Conservation (phyloP, 2,888 invertebrate genomes). For the Oligia latruncula region DNA sequence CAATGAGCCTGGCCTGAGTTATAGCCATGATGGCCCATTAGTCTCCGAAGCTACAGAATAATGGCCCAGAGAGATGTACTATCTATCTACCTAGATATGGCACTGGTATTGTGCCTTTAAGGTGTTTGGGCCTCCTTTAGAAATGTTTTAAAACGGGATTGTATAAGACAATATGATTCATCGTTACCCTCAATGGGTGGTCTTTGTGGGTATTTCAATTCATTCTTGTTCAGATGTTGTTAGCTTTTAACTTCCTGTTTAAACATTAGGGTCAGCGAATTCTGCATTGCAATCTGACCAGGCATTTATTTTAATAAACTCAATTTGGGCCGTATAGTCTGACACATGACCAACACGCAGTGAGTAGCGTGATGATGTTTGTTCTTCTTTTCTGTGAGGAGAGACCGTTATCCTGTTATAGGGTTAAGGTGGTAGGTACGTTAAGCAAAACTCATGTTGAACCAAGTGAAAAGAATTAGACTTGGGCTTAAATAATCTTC, state of each 20-base stretch:
- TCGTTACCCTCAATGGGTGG: constrained; percentile 28
- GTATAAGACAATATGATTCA: constrained; percentile 53
- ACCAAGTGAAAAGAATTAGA: background rate
- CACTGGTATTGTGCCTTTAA: constrained; percentile 68
- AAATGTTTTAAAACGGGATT: constrained; percentile 50
- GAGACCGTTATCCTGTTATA: background rate
- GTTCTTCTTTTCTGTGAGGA: background rate
- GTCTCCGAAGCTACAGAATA: constrained; percentile 86
- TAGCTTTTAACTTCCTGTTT: constrained; percentile 42
- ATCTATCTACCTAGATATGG: constrained; percentile 76
- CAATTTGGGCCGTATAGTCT: background rate
- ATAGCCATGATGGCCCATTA: constrained; percentile 86
- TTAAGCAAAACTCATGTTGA: background rate
- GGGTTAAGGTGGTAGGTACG: background rate
- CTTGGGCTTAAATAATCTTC: no score
- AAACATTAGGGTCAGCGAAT: constrained; percentile 23
- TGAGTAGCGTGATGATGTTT: background rate
- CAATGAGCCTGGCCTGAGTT: constrained; percentile 87
- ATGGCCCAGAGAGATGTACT: constrained; percentile 78
- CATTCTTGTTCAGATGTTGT: constrained; percentile 20
- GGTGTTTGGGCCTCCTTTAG: constrained; percentile 51
- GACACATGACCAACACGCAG: background rate
- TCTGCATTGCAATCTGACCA: constrained; percentile 23
- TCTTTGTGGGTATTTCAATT: constrained; percentile 42
- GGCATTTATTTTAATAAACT: constrained; percentile 26